Percentiles rank a stretch among this genome's conserved stretches.
Evolutionary conservation across 1,140 invertebrate genomes (phyloP).

Genomic region (Scaptodrosophila lebanonensis): DNA sequence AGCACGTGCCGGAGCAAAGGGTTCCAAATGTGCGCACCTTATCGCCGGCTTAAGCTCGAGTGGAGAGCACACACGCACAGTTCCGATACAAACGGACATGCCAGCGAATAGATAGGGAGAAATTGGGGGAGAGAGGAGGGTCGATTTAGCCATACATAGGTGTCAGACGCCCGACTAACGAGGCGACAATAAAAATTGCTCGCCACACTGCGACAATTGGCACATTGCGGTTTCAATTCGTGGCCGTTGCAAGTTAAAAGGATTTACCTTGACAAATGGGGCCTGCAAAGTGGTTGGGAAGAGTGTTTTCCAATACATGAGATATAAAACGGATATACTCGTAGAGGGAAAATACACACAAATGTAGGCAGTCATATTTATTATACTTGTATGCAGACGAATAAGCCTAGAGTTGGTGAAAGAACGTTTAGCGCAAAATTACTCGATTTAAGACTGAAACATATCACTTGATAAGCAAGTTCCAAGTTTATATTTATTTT

Average conservation of each 20-base stretch:
- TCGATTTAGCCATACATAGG: conserved; percentile 54
- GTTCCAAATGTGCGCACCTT: conserved; percentile 63
- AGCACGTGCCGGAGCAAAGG: conserved; percentile 40
- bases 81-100: conserved; percentile 1
- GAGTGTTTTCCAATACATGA: too few relatives aligned
- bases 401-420: too few relatives aligned
- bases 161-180: conserved; percentile 53
- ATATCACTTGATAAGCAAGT: too few relatives aligned
- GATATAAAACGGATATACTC: too few relatives aligned
- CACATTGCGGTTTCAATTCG: conserved; percentile 72
- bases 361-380: too few relatives aligned
- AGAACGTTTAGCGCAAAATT: too few relatives aligned
- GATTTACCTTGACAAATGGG: conserved; percentile 57
- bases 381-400: too few relatives aligned
- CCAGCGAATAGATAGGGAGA: neutral
- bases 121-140: neutral
- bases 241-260: conserved; percentile 58
- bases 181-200: conserved; percentile 64
- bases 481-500: too few relatives aligned
- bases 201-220: conserved; percentile 64
- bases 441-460: too few relatives aligned
- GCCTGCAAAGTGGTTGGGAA: neutral
- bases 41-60: conserved; percentile 58
- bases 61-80: conserved; percentile 47
- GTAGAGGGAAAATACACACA: too few relatives aligned